Evolutionary conservation across 2,797 vertebrate species (phyloP), one percentile per base, ranked within the genome.

Genomic region (Anguilla marmorata): DNA sequence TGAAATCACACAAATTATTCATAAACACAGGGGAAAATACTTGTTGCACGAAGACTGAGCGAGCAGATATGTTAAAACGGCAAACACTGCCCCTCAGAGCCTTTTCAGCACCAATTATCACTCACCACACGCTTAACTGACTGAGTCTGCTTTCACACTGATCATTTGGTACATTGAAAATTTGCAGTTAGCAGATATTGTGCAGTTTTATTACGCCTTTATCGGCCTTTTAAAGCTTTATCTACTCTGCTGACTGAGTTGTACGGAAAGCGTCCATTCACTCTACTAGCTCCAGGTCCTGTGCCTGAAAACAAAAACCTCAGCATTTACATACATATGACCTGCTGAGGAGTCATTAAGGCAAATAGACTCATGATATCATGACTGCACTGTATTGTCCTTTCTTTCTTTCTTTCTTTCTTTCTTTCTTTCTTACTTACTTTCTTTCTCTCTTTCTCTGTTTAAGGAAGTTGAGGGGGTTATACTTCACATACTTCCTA

Each of bases 241-340:
- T 58, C 56, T 58, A 16, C 27, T 37, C n/a, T 37, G 84, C 56
- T 56, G 27, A 85, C 52, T 58, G 52, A 37, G 52, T 60, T 85
- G 54, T 60, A 21, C 60, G 33, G 84, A 85, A 60, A 21, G 19
- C 12, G 19, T 3, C 60, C 52, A 85, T 33, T 60, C 48, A 60
- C 30, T 58, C 52, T 21, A 93, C 93, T 93, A 94, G 84, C 91
- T 89, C 86, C 0, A 85, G 89, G 92, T 87, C 60, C 86, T 92
- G 91, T 89, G 90, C 90, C 89, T 88, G 88, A 2, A 87, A 91
- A 87, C 90, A 91, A 89, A 87, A 91, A 91, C 91, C 91, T 88
- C 92, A 93, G 92, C 93, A 93, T 94, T 94, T 94, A 93, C 93
- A 93, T 93, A 90, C 84, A 84, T 84, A 48, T 89, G 92, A 93